phyloP scores from a whole-genome alignment of 2,113 vertebrate genomes.

The Erythrocercus mccallii region DNA sequence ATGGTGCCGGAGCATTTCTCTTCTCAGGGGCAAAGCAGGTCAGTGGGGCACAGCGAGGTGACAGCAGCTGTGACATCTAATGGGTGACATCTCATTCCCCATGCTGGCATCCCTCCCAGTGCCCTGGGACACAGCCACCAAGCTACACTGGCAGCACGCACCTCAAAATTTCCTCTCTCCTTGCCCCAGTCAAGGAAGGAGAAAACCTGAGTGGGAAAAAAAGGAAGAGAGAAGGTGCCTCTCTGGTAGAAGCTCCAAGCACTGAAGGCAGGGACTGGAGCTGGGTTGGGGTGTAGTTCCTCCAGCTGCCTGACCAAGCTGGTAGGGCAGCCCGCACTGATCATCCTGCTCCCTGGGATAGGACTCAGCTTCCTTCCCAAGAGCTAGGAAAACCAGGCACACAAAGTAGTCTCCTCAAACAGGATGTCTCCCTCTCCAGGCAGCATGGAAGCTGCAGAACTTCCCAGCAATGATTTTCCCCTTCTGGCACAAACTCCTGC shows the following conservation, averaged over 20 bases:
- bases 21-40: neutral
- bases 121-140: neutral
- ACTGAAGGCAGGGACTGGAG: neutral
- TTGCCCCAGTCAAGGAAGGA: neutral
- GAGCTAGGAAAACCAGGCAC: neutral
- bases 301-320: neutral
- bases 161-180: neutral
- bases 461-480: neutral
- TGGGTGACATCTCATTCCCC: neutral
- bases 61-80: too few relatives aligned
- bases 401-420: neutral
- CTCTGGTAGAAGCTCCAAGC: neutral
- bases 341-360: neutral
- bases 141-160: rapidly evolving
- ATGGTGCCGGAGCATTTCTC: rapidly evolving
- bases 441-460: neutral
- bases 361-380: neutral
- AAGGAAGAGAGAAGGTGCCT: neutral
- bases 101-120: neutral
- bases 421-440: slow-evolving; percentile 24
- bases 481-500: neutral
- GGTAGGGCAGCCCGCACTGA: neutral
- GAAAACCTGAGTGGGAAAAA: neutral
- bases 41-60: neutral
- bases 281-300: neutral